phyloP scores from a whole-genome alignment of 2,888 invertebrate genomes.

The Rotaria sp. region DNA sequence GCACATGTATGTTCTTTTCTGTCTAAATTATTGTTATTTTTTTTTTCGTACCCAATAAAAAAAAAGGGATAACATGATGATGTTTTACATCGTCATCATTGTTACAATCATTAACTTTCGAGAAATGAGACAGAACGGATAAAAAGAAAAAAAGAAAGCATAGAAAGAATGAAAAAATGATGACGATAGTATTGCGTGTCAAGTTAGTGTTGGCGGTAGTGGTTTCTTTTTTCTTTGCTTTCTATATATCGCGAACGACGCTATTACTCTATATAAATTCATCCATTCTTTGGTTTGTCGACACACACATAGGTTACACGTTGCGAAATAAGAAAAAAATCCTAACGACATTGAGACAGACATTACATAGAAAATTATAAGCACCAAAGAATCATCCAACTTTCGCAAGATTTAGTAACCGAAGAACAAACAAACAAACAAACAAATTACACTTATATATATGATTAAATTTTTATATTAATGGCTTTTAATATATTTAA shows the following conservation, averaged over 20 bases:
- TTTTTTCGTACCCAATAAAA: not conserved
- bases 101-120: not conserved
- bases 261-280: not conserved
- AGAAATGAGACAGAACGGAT: not conserved
- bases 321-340: not conserved
- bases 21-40: not conserved
- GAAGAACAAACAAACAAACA: too few species aligned
- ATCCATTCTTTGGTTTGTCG: not conserved
- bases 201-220: not conserved
- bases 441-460: too few species aligned
- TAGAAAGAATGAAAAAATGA: not conserved
- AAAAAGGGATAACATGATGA: not conserved
- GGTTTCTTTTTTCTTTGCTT: not conserved
- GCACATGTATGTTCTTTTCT: not conserved
- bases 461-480: too few species aligned
- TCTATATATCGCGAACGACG: constrained; percentile 8
- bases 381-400: not conserved
- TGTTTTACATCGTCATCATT: not conserved
- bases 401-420: not conserved
- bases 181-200: constrained; percentile 4
- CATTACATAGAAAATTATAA: not conserved
- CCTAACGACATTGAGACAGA: not conserved
- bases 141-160: too few species aligned
- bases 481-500: not conserved
- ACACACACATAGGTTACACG: not conserved